Base-by-base conservation (phyloP, 2,888 invertebrate species). In the Ennomos quercinarius region DNA sequence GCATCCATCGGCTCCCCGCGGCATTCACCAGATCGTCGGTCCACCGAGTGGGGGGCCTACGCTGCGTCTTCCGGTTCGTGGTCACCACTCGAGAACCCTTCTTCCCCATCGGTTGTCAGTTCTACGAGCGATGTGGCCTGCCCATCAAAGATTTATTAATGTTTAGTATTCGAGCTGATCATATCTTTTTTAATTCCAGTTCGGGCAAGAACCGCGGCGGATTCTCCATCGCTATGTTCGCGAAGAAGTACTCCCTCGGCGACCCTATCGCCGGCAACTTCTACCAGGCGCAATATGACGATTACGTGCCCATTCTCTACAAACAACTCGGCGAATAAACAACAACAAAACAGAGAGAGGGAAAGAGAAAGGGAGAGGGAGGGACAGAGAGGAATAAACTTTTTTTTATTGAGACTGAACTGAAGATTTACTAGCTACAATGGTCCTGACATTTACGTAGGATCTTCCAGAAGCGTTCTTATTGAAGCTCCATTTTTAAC, bases 251-350 rank as follows among this genome's bases (percentile, higher is more conserved):
- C 84, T 93, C 94, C 11, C 89, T 98, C 9, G 96, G 95, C 2
- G 90, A 95, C 53, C 97, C 97, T 0, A 83, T 97, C 49, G 96
- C 96, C 61, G 97, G 96, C 13, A 98, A 97, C 79, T 95, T 96
- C 81, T 98, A 94, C 82, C 95, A 95, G 81, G 97, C 97, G 0
- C 91, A 96, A 73, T 97, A 93, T 81, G 97, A 98, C 77, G 96
- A 96, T 72, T 97, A 97, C 73, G 97, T 97, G 10, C 96, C 93
- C 0, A 71, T 87, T 0, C 76, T 94, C 2, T 91, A 91, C 81
- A 82, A 91, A 59, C 90, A 92, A 66, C 83, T 93, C 2, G 89
- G 86, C 40, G 83, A 65, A 42, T 88, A 83, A 77, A 55, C 3
- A 47, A 11, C 10, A 27, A 41, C 6, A 10, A 27, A 6, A 27